A percentile compares a stretch with the other conserved stretches of the same genome.
These are phyloP conservation scores for Magallana nippona DNA, from an alignment of 2,888 invertebrate genomes.

Conservation along the genomic window DNA sequence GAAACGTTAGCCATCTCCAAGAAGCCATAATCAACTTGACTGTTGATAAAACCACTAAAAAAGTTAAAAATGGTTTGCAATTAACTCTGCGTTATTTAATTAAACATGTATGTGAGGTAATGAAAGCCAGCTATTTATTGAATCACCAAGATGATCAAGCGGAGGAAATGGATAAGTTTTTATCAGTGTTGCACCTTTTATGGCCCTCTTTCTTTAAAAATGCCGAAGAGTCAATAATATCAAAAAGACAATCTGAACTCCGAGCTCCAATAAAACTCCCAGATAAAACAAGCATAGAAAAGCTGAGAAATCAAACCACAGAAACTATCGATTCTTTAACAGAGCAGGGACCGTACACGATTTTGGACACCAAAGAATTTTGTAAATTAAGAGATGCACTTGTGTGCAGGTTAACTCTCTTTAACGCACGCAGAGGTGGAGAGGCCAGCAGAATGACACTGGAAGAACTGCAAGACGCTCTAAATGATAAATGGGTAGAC, in stretches of 20 bases:
- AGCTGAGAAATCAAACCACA: not conserved
- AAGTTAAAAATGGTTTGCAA: slow-evolving; percentile 32
- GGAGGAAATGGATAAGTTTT: slow-evolving; percentile 25
- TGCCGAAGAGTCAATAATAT: slow-evolving; percentile 21
- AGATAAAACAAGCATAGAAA: not conserved
- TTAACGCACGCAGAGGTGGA: no score
- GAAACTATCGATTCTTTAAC: no score
- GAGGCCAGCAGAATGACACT: no score
- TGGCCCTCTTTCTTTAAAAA: slow-evolving; percentile 7
- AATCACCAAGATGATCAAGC: slow-evolving; percentile 18
- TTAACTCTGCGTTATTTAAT: not conserved
- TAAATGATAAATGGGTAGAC: slow-evolving; percentile 47
- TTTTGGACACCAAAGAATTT: no score
- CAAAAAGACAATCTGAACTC: slow-evolving; percentile 27
- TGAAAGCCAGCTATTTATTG: slow-evolving; percentile 1
- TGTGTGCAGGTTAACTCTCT: no score
- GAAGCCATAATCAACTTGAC: slow-evolving; percentile 21
- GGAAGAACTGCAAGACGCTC: slow-evolving; percentile 38
- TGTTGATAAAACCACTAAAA: not conserved
- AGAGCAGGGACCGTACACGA: no score
- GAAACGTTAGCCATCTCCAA: not conserved
- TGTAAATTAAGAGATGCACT: no score
- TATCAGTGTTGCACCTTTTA: slow-evolving; percentile 6
- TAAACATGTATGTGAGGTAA: not conserved
- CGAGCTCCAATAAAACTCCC: slow-evolving; percentile 20